Percentiles rank a stretch among this genome's conserved stretches.
These are phyloP conservation scores for Formicarius rufipectus DNA, from an alignment of 2,113 vertebrate species.

Conservation along the genomic window DNA sequence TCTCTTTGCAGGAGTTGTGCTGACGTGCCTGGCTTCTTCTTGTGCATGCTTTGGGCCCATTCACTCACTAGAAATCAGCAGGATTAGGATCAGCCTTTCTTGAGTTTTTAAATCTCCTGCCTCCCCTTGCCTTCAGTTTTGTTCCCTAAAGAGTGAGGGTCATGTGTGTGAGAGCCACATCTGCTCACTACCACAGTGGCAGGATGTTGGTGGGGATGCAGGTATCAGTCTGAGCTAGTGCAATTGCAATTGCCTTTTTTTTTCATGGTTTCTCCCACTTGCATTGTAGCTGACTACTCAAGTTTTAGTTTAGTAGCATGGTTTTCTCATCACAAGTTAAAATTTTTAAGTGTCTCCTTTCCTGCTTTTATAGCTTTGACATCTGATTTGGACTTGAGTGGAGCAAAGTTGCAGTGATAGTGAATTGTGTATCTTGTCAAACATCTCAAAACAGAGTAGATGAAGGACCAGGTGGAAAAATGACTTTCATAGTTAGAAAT, in stretches of 20 bases:
- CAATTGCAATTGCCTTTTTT: not conserved
- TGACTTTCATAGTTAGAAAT: not conserved
- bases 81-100: not conserved
- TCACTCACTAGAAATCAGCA: not conserved
- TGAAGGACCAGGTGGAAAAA: not conserved
- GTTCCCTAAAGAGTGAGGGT: not conserved
- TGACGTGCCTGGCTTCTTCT: not conserved
- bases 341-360: not conserved
- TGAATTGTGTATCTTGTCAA: not conserved
- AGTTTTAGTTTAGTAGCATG: not conserved
- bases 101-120: not conserved
- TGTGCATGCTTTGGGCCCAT: not conserved
- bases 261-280: not conserved
- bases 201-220: not conserved
- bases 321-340: not conserved
- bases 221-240: not conserved
- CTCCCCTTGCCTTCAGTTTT: not conserved
- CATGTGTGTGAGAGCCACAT: fast-evolving
- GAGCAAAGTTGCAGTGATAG: not conserved
- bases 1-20: not conserved
- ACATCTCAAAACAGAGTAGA: not conserved
- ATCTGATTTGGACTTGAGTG: not conserved
- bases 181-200: fast-evolving
- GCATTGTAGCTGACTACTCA: not conserved
- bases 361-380: not conserved